phyloP scores from a whole-genome alignment of 2,888 invertebrate genomes.

The Carcina quercana region DNA sequence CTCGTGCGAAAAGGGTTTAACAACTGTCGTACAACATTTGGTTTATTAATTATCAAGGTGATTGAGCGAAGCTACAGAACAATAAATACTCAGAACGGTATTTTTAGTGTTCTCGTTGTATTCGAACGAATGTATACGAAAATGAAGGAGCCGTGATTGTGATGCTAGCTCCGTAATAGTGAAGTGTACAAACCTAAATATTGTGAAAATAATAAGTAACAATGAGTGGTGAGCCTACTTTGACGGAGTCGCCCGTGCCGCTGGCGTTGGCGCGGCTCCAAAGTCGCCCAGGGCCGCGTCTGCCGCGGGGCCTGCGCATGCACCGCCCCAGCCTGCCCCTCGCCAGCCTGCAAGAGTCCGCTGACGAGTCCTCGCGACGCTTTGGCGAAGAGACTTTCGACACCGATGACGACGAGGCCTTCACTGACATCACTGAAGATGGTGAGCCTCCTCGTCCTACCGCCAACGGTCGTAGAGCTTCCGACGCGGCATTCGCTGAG shows the following conservation, averaged over 20 bases:
- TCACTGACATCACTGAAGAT: conserved; percentile 40
- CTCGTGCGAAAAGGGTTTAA: conserved; percentile 15
- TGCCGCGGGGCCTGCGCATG: conserved; percentile 42
- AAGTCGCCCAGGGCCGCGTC: conserved; percentile 42
- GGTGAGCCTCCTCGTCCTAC: conserved; percentile 35
- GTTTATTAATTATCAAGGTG: too few relatives aligned
- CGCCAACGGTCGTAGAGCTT: conserved; percentile 59
- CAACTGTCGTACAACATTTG: too few relatives aligned
- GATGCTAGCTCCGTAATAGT: conserved; percentile 23
- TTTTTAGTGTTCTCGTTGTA: conserved; percentile 25
- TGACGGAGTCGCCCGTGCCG: conserved; percentile 67
- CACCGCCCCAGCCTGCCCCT: conserved; percentile 62
- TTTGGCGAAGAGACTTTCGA: conserved; percentile 57
- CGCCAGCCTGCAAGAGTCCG: conserved; percentile 60
- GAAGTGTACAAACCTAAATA: conserved; percentile 29
- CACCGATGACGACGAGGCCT: conserved; percentile 58
- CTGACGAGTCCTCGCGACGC: conserved; percentile 57
- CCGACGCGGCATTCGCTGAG: conserved; percentile 63
- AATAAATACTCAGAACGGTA: conserved; percentile 23
- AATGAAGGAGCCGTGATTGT: conserved; percentile 50
- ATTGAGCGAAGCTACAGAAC: conserved; percentile 20
- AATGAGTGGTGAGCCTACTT: conserved; percentile 62
- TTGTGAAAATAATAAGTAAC: conserved; percentile 32
- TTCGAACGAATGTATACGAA: conserved; percentile 27
- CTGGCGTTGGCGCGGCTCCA: conserved; percentile 60